Evolutionary conservation across 2,113 vertebrate genomes (phyloP).

Genomic region (Neodon shergylaensis): DNA sequence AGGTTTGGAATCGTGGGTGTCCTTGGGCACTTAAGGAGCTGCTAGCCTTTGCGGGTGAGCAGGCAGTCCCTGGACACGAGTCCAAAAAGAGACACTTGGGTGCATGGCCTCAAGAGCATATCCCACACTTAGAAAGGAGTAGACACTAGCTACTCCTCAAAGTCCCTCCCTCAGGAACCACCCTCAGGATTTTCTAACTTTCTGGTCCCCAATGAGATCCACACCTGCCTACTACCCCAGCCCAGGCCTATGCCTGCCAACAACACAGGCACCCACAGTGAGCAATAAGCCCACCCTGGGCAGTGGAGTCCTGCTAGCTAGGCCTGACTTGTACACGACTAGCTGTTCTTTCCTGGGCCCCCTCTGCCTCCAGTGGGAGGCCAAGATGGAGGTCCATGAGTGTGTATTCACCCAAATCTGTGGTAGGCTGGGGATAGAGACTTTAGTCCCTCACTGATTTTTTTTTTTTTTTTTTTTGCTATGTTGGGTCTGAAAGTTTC

Average conservation of each 20-base stretch:
- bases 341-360: background rate
- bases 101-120: background rate
- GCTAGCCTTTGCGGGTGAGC: background rate
- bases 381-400: rapidly evolving
- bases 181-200: rapidly evolving
- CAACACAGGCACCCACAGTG: background rate
- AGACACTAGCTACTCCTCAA: rapidly evolving
- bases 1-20: background rate
- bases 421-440: background rate
- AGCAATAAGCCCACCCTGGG: too few relatives aligned
- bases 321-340: background rate
- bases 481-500: constrained; percentile 58
- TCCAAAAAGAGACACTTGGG: background rate
- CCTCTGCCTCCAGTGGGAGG: background rate
- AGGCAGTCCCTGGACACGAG: background rate
- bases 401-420: background rate
- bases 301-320: background rate
- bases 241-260: background rate
- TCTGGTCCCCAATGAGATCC: background rate
- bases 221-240: background rate
- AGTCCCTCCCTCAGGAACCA: background rate
- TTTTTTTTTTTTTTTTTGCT: background rate
- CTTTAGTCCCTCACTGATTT: background rate
- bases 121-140: background rate
- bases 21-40: background rate